Base-by-base conservation (phyloP, 2,888 invertebrate species). In the Patella pellucida region DNA sequence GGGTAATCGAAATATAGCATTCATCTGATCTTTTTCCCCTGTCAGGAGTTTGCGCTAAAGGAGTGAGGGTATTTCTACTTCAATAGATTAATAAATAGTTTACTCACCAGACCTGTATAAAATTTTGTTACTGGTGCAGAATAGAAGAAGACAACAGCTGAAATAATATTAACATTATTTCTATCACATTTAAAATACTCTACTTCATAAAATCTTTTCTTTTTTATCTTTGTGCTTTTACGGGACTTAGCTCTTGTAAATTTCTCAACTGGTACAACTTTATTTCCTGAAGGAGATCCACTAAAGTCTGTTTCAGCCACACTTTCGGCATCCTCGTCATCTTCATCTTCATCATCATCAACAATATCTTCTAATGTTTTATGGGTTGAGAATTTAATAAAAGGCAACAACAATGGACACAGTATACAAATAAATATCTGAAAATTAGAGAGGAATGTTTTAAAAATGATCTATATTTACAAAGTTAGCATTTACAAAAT, bases 81-180 rank as follows among this genome's bases (percentile, higher is more conserved):
- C 7, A 41, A 41, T 41, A 41, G 41, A 7, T 41, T 41, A 9
- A 41, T 41, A 41, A 41, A 41, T 41, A 15, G 12, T 9, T 51
- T 52, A 83, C 87, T 81, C 80, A 90, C 90, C 76, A 87, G 83
- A 73, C 87, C 86, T 68, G 81, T 81, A 74, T 83, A 84, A 80
- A 91, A 91, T 75, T 89, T 90, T 72, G 90, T 89, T 11, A 90
- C 85, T 14, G 91, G 91, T 14, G 91, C 89, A 16, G 86, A 86
- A 78, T 90, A 88, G 84, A 89, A 91, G 79, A 84, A 87, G 74
- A 85, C 85, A 52, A 89, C 74, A n/a, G 89, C 89, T 68, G 76
- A 76, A 27, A 86, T 77, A 5, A 88, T 19, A 68, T 82, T 83
- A 75, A 89, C 86, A 15, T 77, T 81, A 56, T 82, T 81, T 0